Conservation (phyloP, 2,888 invertebrate species). For the Aphidoletes aphidimyza region DNA sequence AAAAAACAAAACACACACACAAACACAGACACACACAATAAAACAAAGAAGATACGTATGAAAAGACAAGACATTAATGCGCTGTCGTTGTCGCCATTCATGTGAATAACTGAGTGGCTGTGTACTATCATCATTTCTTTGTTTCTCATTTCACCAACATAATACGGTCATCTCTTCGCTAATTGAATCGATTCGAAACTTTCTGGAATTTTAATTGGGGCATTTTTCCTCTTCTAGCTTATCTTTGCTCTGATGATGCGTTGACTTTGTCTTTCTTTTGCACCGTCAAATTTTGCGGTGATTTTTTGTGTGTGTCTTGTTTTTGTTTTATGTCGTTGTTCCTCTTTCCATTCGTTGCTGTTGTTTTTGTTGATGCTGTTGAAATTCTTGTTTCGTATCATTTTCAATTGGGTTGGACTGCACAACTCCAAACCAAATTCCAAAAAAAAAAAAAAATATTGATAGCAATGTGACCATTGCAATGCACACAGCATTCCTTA, state of each 20-base stretch:
- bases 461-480: too few relatives aligned
- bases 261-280: not conserved
- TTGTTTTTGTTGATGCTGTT: too few relatives aligned
- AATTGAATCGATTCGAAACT: slow-evolving; percentile 26
- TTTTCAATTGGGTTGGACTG: too few relatives aligned
- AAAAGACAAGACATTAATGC: not conserved
- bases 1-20: not conserved
- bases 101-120: not conserved
- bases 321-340: not conserved
- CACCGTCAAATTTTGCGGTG: not conserved
- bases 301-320: too few relatives aligned
- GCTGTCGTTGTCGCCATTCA: not conserved
- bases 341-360: not conserved
- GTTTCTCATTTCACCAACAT: not conserved
- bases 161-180: not conserved
- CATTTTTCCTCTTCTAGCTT: not conserved
- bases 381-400: too few relatives aligned
- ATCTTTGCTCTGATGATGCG: not conserved
- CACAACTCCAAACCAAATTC: not conserved
- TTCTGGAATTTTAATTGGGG: slow-evolving; percentile 30
- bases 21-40: too few relatives aligned
- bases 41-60: not conserved
- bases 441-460: not conserved
- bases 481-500: too few relatives aligned
- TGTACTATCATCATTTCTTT: not conserved